phyloP scores from a whole-genome alignment of 1,140 invertebrate genomes.

The Drosophila orena region DNA sequence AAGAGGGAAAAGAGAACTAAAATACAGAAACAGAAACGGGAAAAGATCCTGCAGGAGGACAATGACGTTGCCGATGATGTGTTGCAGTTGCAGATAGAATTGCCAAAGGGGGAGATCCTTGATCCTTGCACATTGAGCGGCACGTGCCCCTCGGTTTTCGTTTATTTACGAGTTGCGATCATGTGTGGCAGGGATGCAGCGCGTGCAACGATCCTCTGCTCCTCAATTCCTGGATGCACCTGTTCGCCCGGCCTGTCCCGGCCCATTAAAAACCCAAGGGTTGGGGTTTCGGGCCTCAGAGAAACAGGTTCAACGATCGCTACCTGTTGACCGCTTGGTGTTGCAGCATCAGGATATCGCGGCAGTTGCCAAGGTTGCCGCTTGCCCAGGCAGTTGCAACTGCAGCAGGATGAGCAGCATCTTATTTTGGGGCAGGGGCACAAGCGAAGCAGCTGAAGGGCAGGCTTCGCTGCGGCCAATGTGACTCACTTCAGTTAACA shows the following conservation, averaged over 20 bases:
- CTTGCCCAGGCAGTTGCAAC: constrained; percentile 6
- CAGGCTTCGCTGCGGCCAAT: no score
- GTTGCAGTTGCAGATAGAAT: constrained; percentile 24
- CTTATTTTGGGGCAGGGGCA: background rate
- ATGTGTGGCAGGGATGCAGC: constrained; percentile 37
- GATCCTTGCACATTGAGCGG: constrained; percentile 35
- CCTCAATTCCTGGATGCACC: constrained; percentile 17
- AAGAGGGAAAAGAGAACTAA: background rate
- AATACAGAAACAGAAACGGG: background rate
- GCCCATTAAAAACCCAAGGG: constrained; percentile 14
- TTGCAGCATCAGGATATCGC: constrained; percentile 23
- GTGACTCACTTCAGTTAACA: background rate
- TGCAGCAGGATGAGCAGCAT: constrained; percentile 6
- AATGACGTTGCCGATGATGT: constrained; percentile 32
- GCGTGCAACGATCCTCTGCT: constrained; percentile 12
- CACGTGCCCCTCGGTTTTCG: constrained; percentile 34
- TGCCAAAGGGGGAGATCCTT: constrained; percentile 20
- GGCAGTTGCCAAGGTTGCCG: constrained; percentile 11
- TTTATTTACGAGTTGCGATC: constrained; percentile 43
- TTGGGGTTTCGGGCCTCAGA: constrained; percentile 2
- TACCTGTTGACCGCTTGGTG: constrained; percentile 22
- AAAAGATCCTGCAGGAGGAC: constrained; percentile 30
- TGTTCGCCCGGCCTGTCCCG: constrained; percentile 15
- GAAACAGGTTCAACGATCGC: constrained; percentile 37
- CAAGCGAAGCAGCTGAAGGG: background rate